A percentile compares a stretch with the other conserved stretches of the same genome.
These are phyloP conservation scores for Tupaia tana DNA, from an alignment of 2,113 vertebrate genomes.

Conservation along the genomic window DNA sequence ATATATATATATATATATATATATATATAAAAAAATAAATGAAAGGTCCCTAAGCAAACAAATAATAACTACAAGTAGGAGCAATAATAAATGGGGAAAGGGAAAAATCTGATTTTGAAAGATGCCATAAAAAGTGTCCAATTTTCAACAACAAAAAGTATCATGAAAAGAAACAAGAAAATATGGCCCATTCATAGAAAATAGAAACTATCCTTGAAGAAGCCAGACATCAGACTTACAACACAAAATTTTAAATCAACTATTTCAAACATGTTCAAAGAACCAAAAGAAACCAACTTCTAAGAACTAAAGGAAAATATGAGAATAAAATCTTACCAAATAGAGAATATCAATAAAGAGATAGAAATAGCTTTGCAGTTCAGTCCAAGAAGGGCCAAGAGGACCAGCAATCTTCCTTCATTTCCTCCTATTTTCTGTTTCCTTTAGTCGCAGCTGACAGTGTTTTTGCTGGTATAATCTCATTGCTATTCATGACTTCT, in stretches of 20 bases:
- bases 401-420: not conserved
- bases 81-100: not conserved
- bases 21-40: no score
- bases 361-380: not conserved
- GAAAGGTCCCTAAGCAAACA: slow-evolving; percentile 16
- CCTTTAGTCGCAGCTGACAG: not conserved
- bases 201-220: not conserved
- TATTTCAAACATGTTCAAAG: not conserved
- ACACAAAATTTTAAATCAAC: not conserved
- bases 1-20: no score
- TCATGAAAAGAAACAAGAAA: not conserved
- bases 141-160: not conserved
- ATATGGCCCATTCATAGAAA: not conserved
- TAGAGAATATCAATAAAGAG: not conserved
- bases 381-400: not conserved
- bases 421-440: not conserved
- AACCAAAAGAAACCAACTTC: not conserved
- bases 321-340: not conserved
- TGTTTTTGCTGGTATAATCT: not conserved
- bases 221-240: not conserved
- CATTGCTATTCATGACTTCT: not conserved
- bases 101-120: not conserved
- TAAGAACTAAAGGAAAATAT: not conserved
- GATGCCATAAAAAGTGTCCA: not conserved
- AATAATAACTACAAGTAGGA: not conserved